A percentile compares a stretch with the other conserved stretches of the same genome.
These are phyloP conservation scores for Penaeus indicus DNA, from an alignment of 1,140 invertebrate genomes.

Conservation along the genomic window DNA sequence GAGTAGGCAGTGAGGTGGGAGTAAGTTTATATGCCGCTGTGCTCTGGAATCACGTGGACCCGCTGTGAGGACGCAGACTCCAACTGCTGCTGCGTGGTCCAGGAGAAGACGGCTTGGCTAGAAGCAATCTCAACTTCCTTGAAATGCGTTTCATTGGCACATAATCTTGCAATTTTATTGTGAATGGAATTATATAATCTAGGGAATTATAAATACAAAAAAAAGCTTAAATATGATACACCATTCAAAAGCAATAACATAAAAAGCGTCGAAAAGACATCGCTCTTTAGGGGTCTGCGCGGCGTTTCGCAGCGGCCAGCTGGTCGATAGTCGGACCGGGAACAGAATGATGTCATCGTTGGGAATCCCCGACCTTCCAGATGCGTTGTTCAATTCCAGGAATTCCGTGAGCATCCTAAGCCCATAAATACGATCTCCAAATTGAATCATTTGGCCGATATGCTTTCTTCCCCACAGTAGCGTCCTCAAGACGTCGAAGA, in stretches of 20 bases:
- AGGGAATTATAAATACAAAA: too few species aligned
- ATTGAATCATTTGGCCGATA: background rate
- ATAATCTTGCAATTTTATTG: background rate
- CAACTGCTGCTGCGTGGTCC: background rate
- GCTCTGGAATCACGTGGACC: constrained; percentile 34
- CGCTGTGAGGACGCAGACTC: constrained; percentile 30
- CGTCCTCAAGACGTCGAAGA: too few species aligned
- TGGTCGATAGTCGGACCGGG: constrained; percentile 14
- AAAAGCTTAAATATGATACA: too few species aligned
- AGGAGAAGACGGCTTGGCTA: background rate
- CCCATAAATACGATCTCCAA: too few species aligned
- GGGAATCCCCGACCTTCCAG: constrained; percentile 59
- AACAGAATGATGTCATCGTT: constrained; percentile 58
- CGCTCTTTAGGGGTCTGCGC: background rate
- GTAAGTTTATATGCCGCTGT: constrained; percentile 43
- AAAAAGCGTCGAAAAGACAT: background rate
- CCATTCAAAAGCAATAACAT: background rate
- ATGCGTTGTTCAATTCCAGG: constrained; percentile 43
- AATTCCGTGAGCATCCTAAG: constrained; percentile 43
- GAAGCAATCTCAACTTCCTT: background rate
- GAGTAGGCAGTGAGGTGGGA: constrained; percentile 34
- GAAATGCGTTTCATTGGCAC: background rate
- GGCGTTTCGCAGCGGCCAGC: background rate
- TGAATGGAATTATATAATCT: background rate
- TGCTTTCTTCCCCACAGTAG: background rate